Base-by-base conservation (phyloP, 2,888 invertebrate genomes). In the Yponomeuta cagnagella region DNA sequence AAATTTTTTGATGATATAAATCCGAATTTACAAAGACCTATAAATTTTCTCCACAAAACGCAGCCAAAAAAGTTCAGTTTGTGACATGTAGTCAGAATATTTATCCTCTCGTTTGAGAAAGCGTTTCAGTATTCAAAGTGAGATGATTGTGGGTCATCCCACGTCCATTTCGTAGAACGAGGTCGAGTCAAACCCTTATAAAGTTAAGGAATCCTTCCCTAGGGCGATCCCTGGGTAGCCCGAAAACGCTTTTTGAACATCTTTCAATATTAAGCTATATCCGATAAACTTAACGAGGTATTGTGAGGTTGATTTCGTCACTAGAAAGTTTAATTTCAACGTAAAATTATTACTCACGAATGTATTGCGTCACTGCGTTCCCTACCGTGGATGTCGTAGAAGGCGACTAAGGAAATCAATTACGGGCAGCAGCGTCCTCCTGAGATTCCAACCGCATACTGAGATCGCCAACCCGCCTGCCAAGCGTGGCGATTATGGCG, bases 171-270 rank as follows among this genome's bases (percentile, higher is more conserved):
- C 5, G 15, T 58, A 52, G 52, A 12, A 58, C 12, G 15, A 15
- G 15, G 52, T 58, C 52, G 52, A 58, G 15, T 58, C 52, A 5
- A 58, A 58, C 15, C 15, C 52, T 9, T 58, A 58, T 58, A 58
- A 58, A 58, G 52, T 58, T 58, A 58, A 58, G 52, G 52, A 58
- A 58, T 15, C 52, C 52, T 58, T 58, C 52, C 52, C 52, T 58
- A 15, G 52, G 52, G 52, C 52, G 15, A 58, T 58, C 52, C 15
- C 8, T 58, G 3, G 52, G 52, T 12, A 15, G 15, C 52, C 15
- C 15, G 2, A 15, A 58, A 58, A 15, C 15, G 15, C 52, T 58
- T 15, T 58, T 15, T 58, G 15, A 12, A 58, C 52, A 15, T 6
- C 52, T 15, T 58, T 8, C 8, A 43, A 43, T 43, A 43, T 43